Percentiles rank a stretch among this genome's conserved stretches.
Conservation (phyloP, 64 coral and sea anemone genomes). For the Acropora tenuis region DNA sequence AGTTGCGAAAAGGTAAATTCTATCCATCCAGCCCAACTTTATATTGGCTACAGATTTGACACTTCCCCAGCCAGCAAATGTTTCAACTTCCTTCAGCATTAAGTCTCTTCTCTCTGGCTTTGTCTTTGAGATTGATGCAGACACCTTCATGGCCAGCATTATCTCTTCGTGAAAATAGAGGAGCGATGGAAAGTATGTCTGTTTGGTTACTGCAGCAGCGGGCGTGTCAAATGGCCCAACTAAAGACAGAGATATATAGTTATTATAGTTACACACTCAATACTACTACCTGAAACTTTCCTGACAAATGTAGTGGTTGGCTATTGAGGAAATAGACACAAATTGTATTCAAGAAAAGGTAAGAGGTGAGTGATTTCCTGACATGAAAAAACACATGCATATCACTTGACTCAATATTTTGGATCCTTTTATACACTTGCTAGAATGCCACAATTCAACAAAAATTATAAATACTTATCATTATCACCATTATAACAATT, state of each 20-base stretch:
- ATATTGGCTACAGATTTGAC: not conserved
- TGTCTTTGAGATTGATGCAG: slow-evolving; percentile 75
- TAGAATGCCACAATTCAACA: too few relatives aligned
- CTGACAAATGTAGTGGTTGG: too few relatives aligned
- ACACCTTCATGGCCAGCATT: slow-evolving; percentile 64
- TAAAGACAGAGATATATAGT: slow-evolving; percentile 11
- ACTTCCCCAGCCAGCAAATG: slow-evolving; percentile 53
- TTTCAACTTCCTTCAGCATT: slow-evolving; percentile 88
- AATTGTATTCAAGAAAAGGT: too few relatives aligned
- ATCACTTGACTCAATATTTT: too few relatives aligned
- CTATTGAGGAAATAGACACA: too few relatives aligned
- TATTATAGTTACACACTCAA: too few relatives aligned
- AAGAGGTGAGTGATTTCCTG: too few relatives aligned
- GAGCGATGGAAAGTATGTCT: slow-evolving; percentile 73
- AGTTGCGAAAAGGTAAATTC: slow-evolving; percentile 1
- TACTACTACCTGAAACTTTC: too few relatives aligned
- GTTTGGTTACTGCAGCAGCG: slow-evolving; percentile 45
- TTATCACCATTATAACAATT: too few relatives aligned
- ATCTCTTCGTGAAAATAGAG: slow-evolving; percentile 97
- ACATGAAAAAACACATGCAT: too few relatives aligned
- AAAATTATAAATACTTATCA: too few relatives aligned
- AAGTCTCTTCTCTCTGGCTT: slow-evolving; percentile 70
- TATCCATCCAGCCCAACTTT: slow-evolving; percentile 6
- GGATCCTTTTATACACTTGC: too few relatives aligned
- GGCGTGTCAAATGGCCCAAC: slow-evolving; percentile 77